These are phyloP conservation scores for Heterodera schachtii DNA, from an alignment of 1,140 invertebrate species.

Conservation along the genomic window DNA sequence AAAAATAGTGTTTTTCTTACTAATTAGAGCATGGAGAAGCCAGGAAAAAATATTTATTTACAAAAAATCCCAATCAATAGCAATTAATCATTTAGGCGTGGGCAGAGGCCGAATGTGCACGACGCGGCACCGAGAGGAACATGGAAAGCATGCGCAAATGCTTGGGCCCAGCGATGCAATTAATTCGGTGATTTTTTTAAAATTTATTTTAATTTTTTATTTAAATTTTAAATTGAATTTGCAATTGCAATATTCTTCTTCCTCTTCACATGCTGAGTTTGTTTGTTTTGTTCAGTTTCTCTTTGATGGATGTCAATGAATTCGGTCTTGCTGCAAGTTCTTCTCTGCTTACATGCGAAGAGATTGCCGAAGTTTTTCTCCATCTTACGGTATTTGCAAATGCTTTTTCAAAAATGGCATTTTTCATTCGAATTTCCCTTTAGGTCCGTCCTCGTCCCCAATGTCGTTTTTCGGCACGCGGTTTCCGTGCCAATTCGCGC, in stretches of 20 bases:
- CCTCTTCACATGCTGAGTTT: too few species aligned
- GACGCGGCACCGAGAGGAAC: constrained; percentile 24
- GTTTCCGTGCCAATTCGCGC: constrained; percentile 48
- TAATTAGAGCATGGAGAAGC: too few species aligned
- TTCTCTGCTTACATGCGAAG: constrained; percentile 46
- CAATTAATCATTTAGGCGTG: constrained; percentile 14
- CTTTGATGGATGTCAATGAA: constrained; percentile 43
- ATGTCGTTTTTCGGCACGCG: constrained; percentile 37
- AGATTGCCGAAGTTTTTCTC: constrained; percentile 53
- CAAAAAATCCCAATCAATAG: too few species aligned
- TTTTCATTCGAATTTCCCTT: not conserved
- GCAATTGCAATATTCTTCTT: too few species aligned
- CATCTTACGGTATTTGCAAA: constrained; percentile 37
- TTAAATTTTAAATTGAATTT: too few species aligned
- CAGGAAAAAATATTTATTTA: too few species aligned
- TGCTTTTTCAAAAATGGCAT: too few species aligned
- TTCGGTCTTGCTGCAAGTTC: constrained; percentile 39
- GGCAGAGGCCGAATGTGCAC: constrained; percentile 38
- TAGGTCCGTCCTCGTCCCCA: constrained; percentile 35
- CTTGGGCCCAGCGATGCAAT: constrained; percentile 38
- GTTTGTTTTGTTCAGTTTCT: constrained; percentile 23
- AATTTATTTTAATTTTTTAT: not conserved
- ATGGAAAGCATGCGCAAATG: constrained; percentile 35
- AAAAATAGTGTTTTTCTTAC: too few species aligned
- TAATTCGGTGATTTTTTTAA: constrained; percentile 29